A percentile compares a stretch with the other conserved stretches of the same genome.
Evolutionary conservation across 2,113 vertebrate species (phyloP).

Genomic region (Chionomys nivalis): DNA sequence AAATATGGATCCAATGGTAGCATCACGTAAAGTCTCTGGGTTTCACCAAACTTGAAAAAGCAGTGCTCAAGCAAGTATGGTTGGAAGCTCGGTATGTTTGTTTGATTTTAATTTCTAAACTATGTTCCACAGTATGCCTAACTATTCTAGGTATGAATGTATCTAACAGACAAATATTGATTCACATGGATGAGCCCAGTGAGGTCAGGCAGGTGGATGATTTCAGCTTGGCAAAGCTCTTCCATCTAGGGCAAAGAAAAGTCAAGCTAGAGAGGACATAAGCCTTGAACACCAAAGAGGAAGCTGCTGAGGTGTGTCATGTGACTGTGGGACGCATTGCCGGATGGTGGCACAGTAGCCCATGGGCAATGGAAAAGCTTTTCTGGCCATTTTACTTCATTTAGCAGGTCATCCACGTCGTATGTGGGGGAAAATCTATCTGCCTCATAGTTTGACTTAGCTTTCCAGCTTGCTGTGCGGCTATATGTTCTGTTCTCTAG

Average conservation of each 20-base stretch:
- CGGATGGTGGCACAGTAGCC: background rate
- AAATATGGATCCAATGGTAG: background rate
- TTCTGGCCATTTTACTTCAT: background rate
- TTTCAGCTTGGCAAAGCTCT: background rate
- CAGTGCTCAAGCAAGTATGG: background rate
- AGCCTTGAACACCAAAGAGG: background rate
- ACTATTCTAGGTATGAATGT: background rate
- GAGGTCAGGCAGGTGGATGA: background rate
- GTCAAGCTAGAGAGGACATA: background rate
- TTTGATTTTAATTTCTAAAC: slow-evolving; percentile 53
- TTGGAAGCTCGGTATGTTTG: background rate
- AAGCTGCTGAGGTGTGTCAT: background rate
- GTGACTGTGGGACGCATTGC: background rate
- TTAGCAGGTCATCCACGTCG: background rate
- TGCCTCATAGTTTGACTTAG: background rate
- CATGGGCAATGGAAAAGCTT: background rate
- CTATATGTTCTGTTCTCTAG: background rate
- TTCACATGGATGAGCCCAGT: background rate
- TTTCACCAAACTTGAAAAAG: slow-evolving; percentile 46
- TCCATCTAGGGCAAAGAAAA: background rate
- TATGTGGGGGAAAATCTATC: background rate
- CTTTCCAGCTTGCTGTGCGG: slow-evolving; percentile 11
- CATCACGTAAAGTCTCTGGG: background rate
- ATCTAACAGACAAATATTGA: background rate
- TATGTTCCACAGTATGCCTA: background rate